These are phyloP conservation scores for Leucoraja ocellata DNA, from an alignment of 2,797 vertebrate species.

Conservation along the genomic window DNA sequence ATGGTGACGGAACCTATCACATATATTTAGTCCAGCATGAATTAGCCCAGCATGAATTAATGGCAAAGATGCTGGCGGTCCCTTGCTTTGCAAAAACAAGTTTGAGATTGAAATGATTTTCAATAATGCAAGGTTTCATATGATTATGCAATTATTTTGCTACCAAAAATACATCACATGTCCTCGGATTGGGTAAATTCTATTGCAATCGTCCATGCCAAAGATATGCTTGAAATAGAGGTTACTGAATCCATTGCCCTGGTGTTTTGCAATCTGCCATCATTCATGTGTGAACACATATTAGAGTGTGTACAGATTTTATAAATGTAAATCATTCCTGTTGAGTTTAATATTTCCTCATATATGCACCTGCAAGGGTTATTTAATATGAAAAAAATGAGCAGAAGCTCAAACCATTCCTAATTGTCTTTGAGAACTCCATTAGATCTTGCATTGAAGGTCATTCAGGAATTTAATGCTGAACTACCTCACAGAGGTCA, in stretches of 20 bases:
- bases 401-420: neutral
- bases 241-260: no score
- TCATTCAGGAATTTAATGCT: neutral
- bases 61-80: neutral
- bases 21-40: neutral
- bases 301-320: neutral
- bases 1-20: no score
- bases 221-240: no score
- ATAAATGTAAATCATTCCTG: neutral
- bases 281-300: neutral
- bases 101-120: no score
- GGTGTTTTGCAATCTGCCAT: neutral
- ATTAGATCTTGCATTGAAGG: no score
- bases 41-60: no score
- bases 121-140: no score
- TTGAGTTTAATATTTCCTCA: neutral
- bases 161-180: no score
- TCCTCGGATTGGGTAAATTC: no score
- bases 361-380: neutral
- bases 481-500: neutral
- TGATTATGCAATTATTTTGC: no score
- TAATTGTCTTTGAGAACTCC: neutral
- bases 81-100: neutral
- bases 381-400: neutral
- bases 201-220: no score